These are phyloP conservation scores for Xiphophorus hellerii DNA, from an alignment of 2,113 vertebrate genomes.

Conservation along the genomic window DNA sequence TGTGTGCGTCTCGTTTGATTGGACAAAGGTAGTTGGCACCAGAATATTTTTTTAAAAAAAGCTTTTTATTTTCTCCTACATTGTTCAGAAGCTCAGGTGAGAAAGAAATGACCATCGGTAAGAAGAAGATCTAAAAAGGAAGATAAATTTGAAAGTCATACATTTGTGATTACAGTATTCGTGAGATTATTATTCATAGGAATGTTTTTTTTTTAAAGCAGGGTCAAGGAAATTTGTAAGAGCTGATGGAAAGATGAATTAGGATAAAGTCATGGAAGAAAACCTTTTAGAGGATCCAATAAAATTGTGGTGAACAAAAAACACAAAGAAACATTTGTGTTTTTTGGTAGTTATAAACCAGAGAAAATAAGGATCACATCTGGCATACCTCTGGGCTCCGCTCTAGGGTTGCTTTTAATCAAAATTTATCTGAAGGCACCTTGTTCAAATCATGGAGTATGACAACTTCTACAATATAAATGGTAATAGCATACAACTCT, in stretches of 20 bases:
- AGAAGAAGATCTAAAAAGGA: no score
- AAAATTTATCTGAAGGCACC: not conserved
- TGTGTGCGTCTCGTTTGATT: constrained; percentile 48
- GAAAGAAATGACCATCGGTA: not conserved
- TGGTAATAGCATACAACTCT: not conserved
- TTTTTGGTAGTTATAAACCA: not conserved
- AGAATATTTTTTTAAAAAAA: constrained; percentile 29
- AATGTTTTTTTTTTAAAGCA: not conserved
- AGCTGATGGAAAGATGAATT: not conserved
- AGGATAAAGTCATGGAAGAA: not conserved
- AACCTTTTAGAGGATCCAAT: not conserved
- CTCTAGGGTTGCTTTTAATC: not conserved
- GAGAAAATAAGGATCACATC: not conserved
- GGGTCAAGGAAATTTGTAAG: not conserved
- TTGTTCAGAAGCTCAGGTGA: constrained; percentile 28
- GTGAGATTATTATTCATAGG: not conserved
- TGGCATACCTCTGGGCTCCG: not conserved
- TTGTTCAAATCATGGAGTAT: no score
- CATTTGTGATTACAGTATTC: not conserved
- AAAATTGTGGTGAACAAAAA: not conserved
- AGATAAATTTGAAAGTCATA: not conserved
- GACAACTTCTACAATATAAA: not conserved
- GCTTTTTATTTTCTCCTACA: constrained; percentile 39
- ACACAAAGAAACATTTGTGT: not conserved
- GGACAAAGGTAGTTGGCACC: constrained; percentile 34